Conservation (phyloP, 2,888 invertebrate species). For the Drosophila atroscutellata region DNA sequence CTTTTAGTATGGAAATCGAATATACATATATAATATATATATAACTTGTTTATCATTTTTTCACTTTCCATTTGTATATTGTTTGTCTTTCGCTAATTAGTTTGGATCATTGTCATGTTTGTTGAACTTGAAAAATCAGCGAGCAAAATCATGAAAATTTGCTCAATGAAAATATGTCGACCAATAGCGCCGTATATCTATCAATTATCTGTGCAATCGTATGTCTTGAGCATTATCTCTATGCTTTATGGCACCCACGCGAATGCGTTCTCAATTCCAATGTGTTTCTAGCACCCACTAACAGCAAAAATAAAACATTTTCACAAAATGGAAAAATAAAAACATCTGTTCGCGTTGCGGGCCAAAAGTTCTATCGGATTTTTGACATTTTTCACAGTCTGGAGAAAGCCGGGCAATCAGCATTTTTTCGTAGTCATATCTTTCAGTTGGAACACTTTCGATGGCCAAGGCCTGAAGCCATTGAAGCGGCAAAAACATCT, state of each 20-base stretch:
- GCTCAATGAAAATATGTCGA: slow-evolving; percentile 60
- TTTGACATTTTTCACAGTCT: slow-evolving; percentile 60
- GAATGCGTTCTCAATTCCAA: slow-evolving; percentile 49
- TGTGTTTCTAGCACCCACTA: slow-evolving; percentile 45
- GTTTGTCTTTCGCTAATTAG: background rate
- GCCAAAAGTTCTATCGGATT: slow-evolving; percentile 25
- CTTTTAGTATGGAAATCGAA: background rate
- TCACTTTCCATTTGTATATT: background rate
- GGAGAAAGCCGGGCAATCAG: slow-evolving; percentile 53
- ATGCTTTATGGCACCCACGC: slow-evolving; percentile 43
- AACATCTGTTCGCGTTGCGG: slow-evolving; percentile 60
- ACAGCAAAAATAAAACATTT: slow-evolving; percentile 21
- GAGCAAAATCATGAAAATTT: slow-evolving; percentile 38
- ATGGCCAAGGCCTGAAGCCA: slow-evolving; percentile 46
- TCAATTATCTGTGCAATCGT: slow-evolving; percentile 25
- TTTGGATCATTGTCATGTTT: slow-evolving; percentile 38
- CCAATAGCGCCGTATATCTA: slow-evolving; percentile 15
- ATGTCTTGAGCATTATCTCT: slow-evolving; percentile 11
- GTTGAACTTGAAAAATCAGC: slow-evolving; percentile 76
- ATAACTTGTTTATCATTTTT: background rate
- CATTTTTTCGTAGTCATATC: background rate
- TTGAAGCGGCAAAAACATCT: slow-evolving; percentile 15
- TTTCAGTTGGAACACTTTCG: slow-evolving; percentile 19
- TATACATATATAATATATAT: no score
- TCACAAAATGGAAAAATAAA: slow-evolving; percentile 14